Conservation (phyloP, 1,140 invertebrate genomes). For the Trichoplusia ni region DNA sequence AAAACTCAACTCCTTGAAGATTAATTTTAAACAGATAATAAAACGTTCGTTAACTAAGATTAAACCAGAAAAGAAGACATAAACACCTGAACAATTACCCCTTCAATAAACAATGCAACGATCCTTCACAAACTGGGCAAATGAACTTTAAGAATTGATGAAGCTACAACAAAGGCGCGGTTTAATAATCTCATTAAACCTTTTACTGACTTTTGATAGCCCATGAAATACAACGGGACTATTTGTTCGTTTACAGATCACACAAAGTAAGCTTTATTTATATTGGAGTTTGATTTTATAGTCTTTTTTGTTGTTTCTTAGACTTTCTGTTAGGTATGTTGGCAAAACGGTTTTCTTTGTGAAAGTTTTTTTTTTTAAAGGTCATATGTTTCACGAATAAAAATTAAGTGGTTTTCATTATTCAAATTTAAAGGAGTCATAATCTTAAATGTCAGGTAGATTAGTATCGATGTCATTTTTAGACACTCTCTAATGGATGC, state of each 20-base stretch:
- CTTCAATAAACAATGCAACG: conserved; percentile 20
- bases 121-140: conserved; percentile 22
- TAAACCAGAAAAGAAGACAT: background rate
- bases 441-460: too few relatives aligned
- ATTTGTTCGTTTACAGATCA: conserved; percentile 48
- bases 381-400: too few relatives aligned
- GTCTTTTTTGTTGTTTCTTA: background rate
- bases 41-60: background rate
- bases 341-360: conserved; percentile 15
- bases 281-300: conserved; percentile 29
- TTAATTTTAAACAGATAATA: too few relatives aligned
- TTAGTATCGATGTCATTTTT: too few relatives aligned
- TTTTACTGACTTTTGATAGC: conserved; percentile 68
- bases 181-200: conserved; percentile 73
- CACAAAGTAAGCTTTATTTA: conserved; percentile 45
- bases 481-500: too few relatives aligned
- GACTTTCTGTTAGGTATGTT: background rate
- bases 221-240: conserved; percentile 67
- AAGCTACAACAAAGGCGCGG: conserved; percentile 34
- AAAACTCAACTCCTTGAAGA: too few relatives aligned
- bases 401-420: too few relatives aligned
- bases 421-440: too few relatives aligned
- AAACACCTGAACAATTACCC: background rate
- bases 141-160: conserved; percentile 38
- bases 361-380: too few relatives aligned